A percentile compares a stretch with the other conserved stretches of the same genome.
phyloP scores from a whole-genome alignment of 2,797 vertebrate species.

The Sebastes itinus region DNA sequence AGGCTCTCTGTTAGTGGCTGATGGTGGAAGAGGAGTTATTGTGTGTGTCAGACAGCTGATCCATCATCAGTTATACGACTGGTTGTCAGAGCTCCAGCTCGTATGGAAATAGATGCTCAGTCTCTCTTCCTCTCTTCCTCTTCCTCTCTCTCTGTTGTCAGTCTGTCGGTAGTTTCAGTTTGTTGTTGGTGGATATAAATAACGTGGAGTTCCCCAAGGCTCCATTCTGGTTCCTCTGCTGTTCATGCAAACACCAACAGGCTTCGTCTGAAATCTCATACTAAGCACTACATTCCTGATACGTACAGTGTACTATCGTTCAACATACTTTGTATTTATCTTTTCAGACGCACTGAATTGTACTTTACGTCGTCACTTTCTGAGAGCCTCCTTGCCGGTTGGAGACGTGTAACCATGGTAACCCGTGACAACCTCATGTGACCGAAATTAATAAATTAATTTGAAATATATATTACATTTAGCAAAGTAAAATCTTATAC shows the following conservation, averaged over 20 bases:
- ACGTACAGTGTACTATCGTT: too few species aligned
- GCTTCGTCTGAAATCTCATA: too few species aligned
- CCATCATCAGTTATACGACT: background rate
- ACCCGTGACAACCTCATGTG: too few species aligned
- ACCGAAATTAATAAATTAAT: too few species aligned
- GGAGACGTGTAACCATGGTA: too few species aligned
- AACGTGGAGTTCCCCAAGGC: background rate
- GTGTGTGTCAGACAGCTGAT: constrained; percentile 5
- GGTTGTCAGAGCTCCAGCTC: background rate
- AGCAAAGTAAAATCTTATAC: too few species aligned
- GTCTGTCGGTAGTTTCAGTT: background rate
- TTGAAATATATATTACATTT: too few species aligned
- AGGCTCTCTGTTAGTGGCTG: background rate
- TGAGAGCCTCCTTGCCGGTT: too few species aligned
- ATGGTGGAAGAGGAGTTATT: background rate
- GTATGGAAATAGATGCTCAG: background rate
- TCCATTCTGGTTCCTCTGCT: background rate
- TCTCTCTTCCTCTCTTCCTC: background rate
- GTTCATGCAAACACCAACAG: background rate
- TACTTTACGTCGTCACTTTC: too few species aligned
- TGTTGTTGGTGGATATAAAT: background rate
- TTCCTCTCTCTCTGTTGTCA: background rate
- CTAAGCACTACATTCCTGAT: too few species aligned
- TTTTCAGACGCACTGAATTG: too few species aligned
- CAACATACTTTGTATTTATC: too few species aligned